phyloP scores from a whole-genome alignment of 2,797 vertebrate genomes.

The Geotrypetes seraphini region DNA sequence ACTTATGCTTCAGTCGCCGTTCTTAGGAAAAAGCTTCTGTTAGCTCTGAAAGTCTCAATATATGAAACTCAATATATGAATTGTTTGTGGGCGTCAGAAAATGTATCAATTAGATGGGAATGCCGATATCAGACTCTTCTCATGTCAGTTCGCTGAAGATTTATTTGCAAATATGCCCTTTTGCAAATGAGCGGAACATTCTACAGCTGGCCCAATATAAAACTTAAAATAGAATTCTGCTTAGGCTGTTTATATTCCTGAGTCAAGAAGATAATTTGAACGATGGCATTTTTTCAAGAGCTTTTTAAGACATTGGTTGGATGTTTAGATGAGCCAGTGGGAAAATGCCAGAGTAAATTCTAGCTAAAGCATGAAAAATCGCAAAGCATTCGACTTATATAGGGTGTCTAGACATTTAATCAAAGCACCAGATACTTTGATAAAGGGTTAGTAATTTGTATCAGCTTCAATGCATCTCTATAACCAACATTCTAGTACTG shows the following conservation, averaged over 20 bases:
- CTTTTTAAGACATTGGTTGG: conserved; percentile 9
- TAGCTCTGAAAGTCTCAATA: not conserved
- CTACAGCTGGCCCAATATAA: not conserved
- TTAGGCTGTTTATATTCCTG: conserved; percentile 25
- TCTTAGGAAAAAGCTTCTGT: too few relatives aligned
- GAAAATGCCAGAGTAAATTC: conserved; percentile 12
- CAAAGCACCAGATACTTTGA: too few relatives aligned
- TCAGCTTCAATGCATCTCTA: too few relatives aligned
- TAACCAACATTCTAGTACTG: too few relatives aligned
- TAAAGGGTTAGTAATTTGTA: too few relatives aligned
- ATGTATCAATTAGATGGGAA: conserved; percentile 26
- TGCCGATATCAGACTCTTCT: conserved; percentile 14
- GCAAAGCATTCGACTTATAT: too few relatives aligned
- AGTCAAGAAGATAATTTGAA: conserved; percentile 18
- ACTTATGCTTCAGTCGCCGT: too few relatives aligned
- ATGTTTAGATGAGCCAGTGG: conserved; percentile 19
- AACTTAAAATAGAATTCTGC: conserved; percentile 32
- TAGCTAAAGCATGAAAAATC: too few relatives aligned
- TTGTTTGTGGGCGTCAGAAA: not conserved
- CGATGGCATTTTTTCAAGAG: conserved; percentile 11
- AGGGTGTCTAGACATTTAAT: too few relatives aligned
- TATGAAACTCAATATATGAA: not conserved
- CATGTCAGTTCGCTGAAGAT: conserved; percentile 24
- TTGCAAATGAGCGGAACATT: conserved; percentile 7
- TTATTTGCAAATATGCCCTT: conserved; percentile 25